Conservation (phyloP, 2,113 vertebrate species). For the Ailuropoda melanoleuca region DNA sequence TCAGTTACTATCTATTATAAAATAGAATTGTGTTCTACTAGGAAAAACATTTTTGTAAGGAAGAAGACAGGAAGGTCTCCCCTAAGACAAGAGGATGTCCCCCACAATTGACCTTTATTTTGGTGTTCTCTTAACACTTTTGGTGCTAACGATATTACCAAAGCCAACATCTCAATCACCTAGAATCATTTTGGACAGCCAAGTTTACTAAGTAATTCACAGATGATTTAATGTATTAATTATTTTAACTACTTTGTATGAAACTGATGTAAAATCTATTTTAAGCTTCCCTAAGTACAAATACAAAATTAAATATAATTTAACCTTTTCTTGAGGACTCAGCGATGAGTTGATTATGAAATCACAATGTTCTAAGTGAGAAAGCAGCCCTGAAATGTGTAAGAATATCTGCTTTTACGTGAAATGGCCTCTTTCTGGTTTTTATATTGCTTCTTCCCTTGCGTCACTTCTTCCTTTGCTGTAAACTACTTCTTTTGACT, state of each 20-base stretch:
- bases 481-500: neutral
- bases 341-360: conserved; percentile 28
- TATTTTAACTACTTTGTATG: conserved; percentile 31
- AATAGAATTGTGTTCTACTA: neutral
- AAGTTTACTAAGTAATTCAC: conserved; percentile 31
- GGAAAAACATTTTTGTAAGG: neutral
- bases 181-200: neutral
- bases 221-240: conserved; percentile 30
- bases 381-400: neutral
- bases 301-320: conserved; percentile 42
- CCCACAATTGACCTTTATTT: neutral
- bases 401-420: neutral
- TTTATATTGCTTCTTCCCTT: neutral
- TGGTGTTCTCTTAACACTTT: neutral
- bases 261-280: neutral
- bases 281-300: neutral
- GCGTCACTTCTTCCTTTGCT: neutral
- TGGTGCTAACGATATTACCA: neutral
- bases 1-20: neutral
- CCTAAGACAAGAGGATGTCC: neutral
- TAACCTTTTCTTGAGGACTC: conserved; percentile 14
- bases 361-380: neutral
- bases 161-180: neutral
- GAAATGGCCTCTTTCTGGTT: neutral
- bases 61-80: neutral